These are phyloP conservation scores for Drymonia ruficornis DNA, from an alignment of 2,888 invertebrate species.

Conservation along the genomic window DNA sequence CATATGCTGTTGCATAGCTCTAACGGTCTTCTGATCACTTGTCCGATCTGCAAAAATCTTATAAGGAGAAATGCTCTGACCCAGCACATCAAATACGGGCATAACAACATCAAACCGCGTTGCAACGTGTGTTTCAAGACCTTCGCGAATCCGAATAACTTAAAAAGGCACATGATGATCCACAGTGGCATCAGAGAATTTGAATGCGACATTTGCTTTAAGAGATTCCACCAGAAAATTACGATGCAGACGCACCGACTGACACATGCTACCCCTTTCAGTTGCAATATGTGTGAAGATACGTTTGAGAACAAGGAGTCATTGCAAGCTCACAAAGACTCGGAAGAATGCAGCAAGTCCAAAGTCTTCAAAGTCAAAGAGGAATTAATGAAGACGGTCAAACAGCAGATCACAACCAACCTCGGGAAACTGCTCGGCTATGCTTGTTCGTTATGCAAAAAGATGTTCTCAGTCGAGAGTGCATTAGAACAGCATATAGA, in stretches of 20 bases:
- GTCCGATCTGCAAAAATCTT: conserved; percentile 73
- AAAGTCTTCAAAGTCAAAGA: conserved; percentile 66
- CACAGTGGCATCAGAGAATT: conserved; percentile 75
- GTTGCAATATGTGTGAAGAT: conserved; percentile 68
- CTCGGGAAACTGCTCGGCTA: conserved; percentile 72
- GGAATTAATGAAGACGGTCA: conserved; percentile 74
- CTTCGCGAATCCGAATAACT: conserved; percentile 78
- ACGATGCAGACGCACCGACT: conserved; percentile 80
- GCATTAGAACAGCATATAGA: conserved; percentile 77
- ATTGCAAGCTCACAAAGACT: conserved; percentile 58
- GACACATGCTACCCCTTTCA: conserved; percentile 68
- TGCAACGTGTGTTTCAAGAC: conserved; percentile 74
- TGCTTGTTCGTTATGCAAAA: conserved; percentile 76
- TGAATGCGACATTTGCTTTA: conserved; percentile 76
- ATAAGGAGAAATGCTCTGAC: conserved; percentile 71
- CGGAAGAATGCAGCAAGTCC: conserved; percentile 58
- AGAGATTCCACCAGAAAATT: conserved; percentile 77
- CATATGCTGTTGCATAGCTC: conserved; percentile 75
- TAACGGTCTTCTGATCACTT: conserved; percentile 59
- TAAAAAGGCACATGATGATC: conserved; percentile 81
- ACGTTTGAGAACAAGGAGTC: conserved; percentile 59
- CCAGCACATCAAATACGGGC: conserved; percentile 77
- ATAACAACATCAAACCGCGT: conserved; percentile 72
- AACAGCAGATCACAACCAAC: conserved; percentile 71
- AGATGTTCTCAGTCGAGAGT: conserved; percentile 76